These are phyloP conservation scores for Dendroctonus ponderosae DNA, from an alignment of 1,140 invertebrate genomes.

Conservation along the genomic window DNA sequence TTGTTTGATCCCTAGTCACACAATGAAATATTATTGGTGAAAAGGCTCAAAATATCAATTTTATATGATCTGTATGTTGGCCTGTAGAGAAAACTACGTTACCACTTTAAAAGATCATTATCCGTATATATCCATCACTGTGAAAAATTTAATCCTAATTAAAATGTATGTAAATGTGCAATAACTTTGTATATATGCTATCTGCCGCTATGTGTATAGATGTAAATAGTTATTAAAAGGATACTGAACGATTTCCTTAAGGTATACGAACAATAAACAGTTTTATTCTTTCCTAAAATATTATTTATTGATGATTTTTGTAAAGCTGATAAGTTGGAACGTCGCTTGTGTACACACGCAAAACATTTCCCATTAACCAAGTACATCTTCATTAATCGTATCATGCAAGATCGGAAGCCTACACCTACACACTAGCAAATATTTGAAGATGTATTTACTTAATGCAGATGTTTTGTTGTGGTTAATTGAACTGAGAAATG, in stretches of 20 bases:
- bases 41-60: not conserved
- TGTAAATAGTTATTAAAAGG: slow-evolving; percentile 44
- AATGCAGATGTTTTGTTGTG: no score
- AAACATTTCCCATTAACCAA: no score
- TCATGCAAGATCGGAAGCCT: no score
- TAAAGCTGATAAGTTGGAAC: not conserved
- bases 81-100: slow-evolving; percentile 32
- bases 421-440: no score
- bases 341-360: not conserved
- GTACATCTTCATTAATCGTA: no score
- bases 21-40: slow-evolving; percentile 1
- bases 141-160: slow-evolving; percentile 15
- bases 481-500: not conserved
- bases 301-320: not conserved
- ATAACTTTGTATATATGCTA: slow-evolving; percentile 51
- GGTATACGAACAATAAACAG: slow-evolving; percentile 43
- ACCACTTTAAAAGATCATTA: slow-evolving; percentile 22
- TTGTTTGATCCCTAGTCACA: not conserved
- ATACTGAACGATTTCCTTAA: slow-evolving; percentile 35
- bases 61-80: slow-evolving; percentile 16
- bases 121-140: slow-evolving; percentile 19
- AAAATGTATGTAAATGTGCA: slow-evolving; percentile 50
- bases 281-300: slow-evolving; percentile 15
- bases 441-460: no score
- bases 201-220: slow-evolving; percentile 49